Conservation (phyloP, 2,888 invertebrate genomes). For the Agrotis ipsilon region DNA sequence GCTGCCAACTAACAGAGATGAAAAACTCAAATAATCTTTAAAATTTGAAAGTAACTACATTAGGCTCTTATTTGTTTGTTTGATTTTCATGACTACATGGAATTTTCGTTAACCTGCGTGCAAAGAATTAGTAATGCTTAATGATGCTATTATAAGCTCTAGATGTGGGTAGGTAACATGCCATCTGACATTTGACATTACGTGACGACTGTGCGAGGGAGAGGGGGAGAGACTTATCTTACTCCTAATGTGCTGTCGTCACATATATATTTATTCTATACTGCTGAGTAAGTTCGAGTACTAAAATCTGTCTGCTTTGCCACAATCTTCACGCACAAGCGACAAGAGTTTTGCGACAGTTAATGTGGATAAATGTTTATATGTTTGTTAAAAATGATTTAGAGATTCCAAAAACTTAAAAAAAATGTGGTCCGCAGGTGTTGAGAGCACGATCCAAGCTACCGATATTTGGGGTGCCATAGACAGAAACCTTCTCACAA, state of each 20-base stretch:
- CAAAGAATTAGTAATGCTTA: not conserved
- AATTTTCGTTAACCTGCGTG: not conserved
- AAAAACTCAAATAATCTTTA: too few species aligned
- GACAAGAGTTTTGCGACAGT: not conserved
- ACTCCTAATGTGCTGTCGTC: conserved; percentile 18
- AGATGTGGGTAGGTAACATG: conserved; percentile 9
- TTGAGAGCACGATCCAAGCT: too few species aligned
- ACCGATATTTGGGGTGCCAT: too few species aligned
- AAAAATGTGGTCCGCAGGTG: too few species aligned
- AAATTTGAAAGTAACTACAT: not conserved
- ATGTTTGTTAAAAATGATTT: too few species aligned
- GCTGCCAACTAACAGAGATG: too few species aligned
- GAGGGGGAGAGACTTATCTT: conserved; percentile 21
- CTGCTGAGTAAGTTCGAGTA: not conserved
- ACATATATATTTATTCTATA: too few species aligned
- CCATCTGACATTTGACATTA: conserved; percentile 23
- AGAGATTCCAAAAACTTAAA: too few species aligned
- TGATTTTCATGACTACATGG: not conserved
- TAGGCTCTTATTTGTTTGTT: not conserved
- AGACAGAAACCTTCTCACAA: too few species aligned
- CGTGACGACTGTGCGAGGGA: conserved; percentile 1
- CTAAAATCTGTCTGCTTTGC: conserved; percentile 5
- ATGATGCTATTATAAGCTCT: conserved; percentile 2
- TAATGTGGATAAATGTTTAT: too few species aligned
- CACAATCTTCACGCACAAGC: not conserved